Evolutionary conservation across 2,797 vertebrate genomes (phyloP).

Genomic region (Margarornis squamiger): DNA sequence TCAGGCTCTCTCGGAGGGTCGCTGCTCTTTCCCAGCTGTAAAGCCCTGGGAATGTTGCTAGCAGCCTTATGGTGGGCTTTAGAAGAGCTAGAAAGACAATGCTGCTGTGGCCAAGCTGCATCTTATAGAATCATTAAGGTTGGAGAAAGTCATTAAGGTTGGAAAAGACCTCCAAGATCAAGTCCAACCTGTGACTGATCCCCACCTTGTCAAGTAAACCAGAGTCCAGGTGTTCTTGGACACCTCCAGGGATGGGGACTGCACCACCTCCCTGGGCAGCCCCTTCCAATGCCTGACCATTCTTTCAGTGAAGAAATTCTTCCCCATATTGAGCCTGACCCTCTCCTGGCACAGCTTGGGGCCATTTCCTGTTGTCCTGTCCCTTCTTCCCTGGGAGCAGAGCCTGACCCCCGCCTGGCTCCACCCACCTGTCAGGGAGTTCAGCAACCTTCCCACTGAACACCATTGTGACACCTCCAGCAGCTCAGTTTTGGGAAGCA

Average conservation of each 20-base stretch:
- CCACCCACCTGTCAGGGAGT: background rate
- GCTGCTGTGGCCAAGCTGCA: background rate
- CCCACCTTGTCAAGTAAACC: background rate
- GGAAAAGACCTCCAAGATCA: background rate
- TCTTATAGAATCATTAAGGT: background rate
- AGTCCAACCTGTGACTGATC: background rate
- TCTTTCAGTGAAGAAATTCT: background rate
- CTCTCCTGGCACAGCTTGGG: background rate
- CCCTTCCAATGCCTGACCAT: background rate
- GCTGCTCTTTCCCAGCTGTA: conserved; percentile 45
- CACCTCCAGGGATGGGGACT: background rate
- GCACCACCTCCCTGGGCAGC: background rate
- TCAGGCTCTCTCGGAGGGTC: background rate
- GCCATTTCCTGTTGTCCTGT: rapidly evolving
- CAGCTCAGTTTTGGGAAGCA: background rate
- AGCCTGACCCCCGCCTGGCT: background rate
- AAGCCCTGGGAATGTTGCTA: background rate
- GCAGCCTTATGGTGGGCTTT: background rate
- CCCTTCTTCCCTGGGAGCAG: background rate
- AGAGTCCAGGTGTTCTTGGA: background rate
- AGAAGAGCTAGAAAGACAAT: background rate
- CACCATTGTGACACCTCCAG: background rate
- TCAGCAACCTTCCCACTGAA: background rate
- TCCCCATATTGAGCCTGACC: background rate
- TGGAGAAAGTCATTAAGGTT: background rate